A percentile compares a stretch with the other conserved stretches of the same genome.
These are phyloP conservation scores for Listronotus oregonensis DNA, from an alignment of 1,140 invertebrate species.

Conservation along the genomic window DNA sequence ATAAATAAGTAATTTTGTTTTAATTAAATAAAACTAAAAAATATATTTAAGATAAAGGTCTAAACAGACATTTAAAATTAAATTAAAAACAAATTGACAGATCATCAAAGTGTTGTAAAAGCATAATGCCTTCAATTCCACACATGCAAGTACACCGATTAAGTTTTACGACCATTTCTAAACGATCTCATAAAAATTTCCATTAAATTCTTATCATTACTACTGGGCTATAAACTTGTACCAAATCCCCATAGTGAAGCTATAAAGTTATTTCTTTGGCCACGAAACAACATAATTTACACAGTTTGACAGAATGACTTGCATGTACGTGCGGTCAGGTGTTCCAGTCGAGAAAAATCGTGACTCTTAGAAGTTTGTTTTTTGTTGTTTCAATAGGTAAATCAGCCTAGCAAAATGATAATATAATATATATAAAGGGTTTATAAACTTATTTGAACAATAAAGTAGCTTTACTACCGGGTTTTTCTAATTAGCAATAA, in stretches of 20 bases:
- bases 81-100: background rate
- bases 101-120: background rate
- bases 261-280: too few relatives aligned
- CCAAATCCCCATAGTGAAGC: too few relatives aligned
- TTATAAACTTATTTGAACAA: too few relatives aligned
- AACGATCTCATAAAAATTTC: conserved; percentile 6
- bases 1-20: background rate
- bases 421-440: too few relatives aligned
- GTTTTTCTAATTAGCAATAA: too few relatives aligned
- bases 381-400: too few relatives aligned
- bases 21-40: background rate
- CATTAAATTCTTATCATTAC: conserved; percentile 17
- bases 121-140: conserved; percentile 2
- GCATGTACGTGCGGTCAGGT: conserved; percentile 6
- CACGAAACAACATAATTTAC: conserved; percentile 14
- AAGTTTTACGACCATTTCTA: background rate
- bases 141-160: conserved; percentile 11
- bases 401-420: too few relatives aligned
- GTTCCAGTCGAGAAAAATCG: conserved; percentile 13
- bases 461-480: too few relatives aligned
- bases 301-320: conserved; percentile 16
- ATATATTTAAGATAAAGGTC: background rate
- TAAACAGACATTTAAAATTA: background rate
- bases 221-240: too few relatives aligned
- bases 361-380: background rate